Evolutionary conservation across 2,888 invertebrate species (phyloP).

Genomic region (Empis livida): DNA sequence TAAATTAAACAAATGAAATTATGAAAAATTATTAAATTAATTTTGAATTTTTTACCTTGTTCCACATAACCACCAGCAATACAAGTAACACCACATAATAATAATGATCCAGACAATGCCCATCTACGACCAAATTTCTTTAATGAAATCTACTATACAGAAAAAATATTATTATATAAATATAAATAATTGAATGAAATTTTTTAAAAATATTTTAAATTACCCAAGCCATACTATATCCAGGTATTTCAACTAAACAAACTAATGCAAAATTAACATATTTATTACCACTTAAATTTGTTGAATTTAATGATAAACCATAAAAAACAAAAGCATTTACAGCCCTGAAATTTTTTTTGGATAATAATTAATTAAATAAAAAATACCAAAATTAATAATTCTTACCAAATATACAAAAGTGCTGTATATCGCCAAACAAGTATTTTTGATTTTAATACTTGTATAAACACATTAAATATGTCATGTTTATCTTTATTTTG

Average conservation of each 20-base stretch:
- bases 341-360: too few relatives aligned
- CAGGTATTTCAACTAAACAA: conserved; percentile 46
- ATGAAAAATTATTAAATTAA: too few relatives aligned
- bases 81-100: conserved; percentile 42
- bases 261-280: conserved; percentile 53
- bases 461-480: conserved; percentile 34
- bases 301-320: conserved; percentile 53
- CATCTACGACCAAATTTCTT: conserved; percentile 40
- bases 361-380: too few relatives aligned
- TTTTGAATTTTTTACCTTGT: conserved; percentile 27
- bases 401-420: conserved; percentile 40
- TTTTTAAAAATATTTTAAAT: conserved; percentile 3
- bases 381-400: too few relatives aligned
- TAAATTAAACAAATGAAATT: too few relatives aligned
- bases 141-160: conserved; percentile 34
- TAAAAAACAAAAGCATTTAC: conserved; percentile 56
- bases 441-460: conserved; percentile 35
- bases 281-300: conserved; percentile 51
- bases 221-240: conserved; percentile 40
- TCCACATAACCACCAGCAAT: conserved; percentile 42
- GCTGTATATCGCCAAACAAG: conserved; percentile 37
- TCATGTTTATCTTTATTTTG: neutral
- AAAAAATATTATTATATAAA: too few relatives aligned
- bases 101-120: conserved; percentile 39
- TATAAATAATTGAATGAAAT: too few relatives aligned